These are phyloP conservation scores for Aurelia sp. DNA, from an alignment of 30 jellyfish, hydroid and myxozoan species.

Conservation along the genomic window DNA sequence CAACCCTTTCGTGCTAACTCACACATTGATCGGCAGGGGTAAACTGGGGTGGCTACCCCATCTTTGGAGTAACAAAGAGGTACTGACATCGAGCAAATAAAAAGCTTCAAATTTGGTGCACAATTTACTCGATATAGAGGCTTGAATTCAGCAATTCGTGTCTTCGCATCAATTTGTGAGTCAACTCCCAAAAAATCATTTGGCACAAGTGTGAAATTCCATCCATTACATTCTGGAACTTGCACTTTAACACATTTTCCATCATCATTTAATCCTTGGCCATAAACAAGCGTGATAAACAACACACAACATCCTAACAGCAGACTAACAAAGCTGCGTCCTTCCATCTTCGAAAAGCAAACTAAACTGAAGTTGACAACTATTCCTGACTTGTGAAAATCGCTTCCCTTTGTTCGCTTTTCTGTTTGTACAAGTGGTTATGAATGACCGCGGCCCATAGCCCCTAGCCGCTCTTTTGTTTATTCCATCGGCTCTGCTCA, in stretches of 20 bases:
- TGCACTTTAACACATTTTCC: slow-evolving; percentile 46
- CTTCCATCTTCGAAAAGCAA: slow-evolving; percentile 42
- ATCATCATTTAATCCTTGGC: slow-evolving; percentile 33
- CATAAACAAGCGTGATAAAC: slow-evolving; percentile 39
- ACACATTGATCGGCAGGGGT: slow-evolving; percentile 94
- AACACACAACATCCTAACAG: slow-evolving; percentile 4
- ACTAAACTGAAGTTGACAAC: slow-evolving; percentile 26
- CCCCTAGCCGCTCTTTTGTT: slow-evolving; percentile 67
- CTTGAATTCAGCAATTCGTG: slow-evolving; percentile 78
- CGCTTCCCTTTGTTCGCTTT: slow-evolving; percentile 21
- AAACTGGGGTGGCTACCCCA: slow-evolving; percentile 82
- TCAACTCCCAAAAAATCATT: slow-evolving; percentile 79
- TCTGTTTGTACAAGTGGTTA: slow-evolving; percentile 12
- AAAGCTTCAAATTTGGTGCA: slow-evolving; percentile 76
- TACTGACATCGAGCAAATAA: slow-evolving; percentile 86
- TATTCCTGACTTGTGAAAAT: slow-evolving; percentile 53
- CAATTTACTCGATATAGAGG: slow-evolving; percentile 80
- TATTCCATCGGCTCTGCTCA: slow-evolving; percentile 36
- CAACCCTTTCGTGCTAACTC: slow-evolving; percentile 89
- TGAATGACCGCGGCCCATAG: slow-evolving; percentile 26
- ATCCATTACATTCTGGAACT: slow-evolving; percentile 62
- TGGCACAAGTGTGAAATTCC: slow-evolving; percentile 81
- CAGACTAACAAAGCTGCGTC: slow-evolving; percentile 8
- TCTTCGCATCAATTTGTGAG: slow-evolving; percentile 78
- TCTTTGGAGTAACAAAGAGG: slow-evolving; percentile 79